Evolutionary conservation across 2,888 invertebrate species (phyloP), one percentile per base, ranked within the genome.

Genomic region (Lasioglossum calceatum): DNA sequence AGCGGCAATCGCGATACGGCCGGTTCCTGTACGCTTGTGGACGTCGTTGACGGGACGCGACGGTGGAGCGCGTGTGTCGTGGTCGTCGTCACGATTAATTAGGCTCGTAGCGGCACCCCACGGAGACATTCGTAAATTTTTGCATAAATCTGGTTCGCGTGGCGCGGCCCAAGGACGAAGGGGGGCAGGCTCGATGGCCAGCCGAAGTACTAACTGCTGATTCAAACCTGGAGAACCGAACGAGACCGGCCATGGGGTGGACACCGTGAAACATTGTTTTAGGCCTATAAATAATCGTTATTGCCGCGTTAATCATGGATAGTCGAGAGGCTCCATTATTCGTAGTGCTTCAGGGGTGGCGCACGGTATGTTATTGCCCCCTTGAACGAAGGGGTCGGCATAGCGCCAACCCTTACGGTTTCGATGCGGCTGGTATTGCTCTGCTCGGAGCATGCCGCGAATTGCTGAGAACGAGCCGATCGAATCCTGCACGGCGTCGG

Each of bases 281-380:
- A 92, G 90, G 91, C 93, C 94, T 93, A 94, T 94, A 94, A 94
- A 94, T 94, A 94, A 94, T 94, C 93, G 94, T 94, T 94, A 94
- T 94, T 94, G 93, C 94, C 91, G 90, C 93, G 94, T 94, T 94
- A 94, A 94, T 94, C 94, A 94, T 93, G 93, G 93, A 92, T 93
- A 93, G 93, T 93, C 93, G 92, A 91, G 92, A 89, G 90, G 90
- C 89, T 92, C 92, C 93, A 93, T 93, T 93, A 93, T 93, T 93
- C 92, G 90, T 92, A 91, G 92, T 90, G 89, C 90, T 90, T 85
- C 80, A 85, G 88, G 90, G 90, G 87, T 82, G 89, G 87, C 87
- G 87, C 87, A 86, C 86, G 92, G 92, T 92, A 93, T 92, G 93
- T 93, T 93, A 93, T 93, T 93, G 92, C 93, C 92, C 93, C 91